Base-by-base conservation (phyloP, 2,888 invertebrate species). In the Dryococelus australis region DNA sequence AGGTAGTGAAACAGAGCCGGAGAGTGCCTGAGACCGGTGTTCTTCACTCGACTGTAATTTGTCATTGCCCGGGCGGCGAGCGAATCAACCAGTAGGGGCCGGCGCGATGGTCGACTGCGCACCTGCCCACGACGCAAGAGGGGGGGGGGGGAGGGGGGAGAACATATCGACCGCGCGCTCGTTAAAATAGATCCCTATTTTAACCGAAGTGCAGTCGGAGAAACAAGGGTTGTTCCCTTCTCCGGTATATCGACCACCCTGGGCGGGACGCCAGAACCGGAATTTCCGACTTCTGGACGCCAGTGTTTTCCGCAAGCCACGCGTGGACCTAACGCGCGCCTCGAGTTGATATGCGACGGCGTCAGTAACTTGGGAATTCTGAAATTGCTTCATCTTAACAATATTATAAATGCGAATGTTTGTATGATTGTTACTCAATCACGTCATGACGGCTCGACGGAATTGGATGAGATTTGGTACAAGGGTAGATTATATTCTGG, bases 111-210 rank as follows among this genome's bases (percentile, higher is more conserved):
- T 24, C 65, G 65, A 65, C 65, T 65, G 65, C 65, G n/a, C 65
- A 65, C 65, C 65, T 65, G 12, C 65, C 65, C n/a, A 12, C 65
- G 65, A 16, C 8, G 65, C 24, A 20, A 20, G 65, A 20, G 65
- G 16, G 65, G 20, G 65, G 65, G 65, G 24, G 8, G 65, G 65
- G 65, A 9, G 2, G 65, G 65, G 65, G 65, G 65, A 0, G 20
- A n/a, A 65, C 65, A 65, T 65, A 65, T 65, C 65, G 65, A 65
- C 65, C 65, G 65, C 65, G 20, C n/a, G 65, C 65, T 65, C 65
- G 65, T 65, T 65, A 65, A 65, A 65, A 65, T 65, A 65, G 20
- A 65, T 65, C 65, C 65, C n/a, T 65, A 65, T 65, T 65, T 65
- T n/a, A 65, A 65, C 65, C 65, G 65, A 24, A 65, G 65, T n/a